Evolutionary conservation across 1,140 invertebrate genomes (phyloP).

Genomic region (Doryteuthis pealeii): DNA sequence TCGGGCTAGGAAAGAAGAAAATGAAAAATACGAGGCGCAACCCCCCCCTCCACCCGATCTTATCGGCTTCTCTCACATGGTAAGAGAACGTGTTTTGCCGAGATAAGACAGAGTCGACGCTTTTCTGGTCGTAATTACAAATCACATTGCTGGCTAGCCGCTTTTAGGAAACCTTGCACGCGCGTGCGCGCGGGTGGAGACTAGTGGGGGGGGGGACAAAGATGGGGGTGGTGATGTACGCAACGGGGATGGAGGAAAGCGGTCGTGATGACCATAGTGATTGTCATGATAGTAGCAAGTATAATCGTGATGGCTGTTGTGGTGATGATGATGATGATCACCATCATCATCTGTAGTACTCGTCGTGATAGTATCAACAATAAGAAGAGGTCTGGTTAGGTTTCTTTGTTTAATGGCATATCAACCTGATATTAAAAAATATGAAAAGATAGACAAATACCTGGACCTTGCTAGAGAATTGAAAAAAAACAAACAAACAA

Average conservation of each 20-base stretch:
- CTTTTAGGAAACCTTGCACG: background rate
- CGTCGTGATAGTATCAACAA: background rate
- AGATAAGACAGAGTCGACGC: conserved; percentile 4
- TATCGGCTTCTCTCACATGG: conserved; percentile 16
- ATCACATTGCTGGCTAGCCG: conserved; percentile 8
- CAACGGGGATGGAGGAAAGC: too few species aligned
- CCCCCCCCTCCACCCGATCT: too few species aligned
- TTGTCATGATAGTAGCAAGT: too few species aligned
- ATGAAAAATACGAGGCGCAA: conserved; percentile 17
- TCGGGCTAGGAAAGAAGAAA: conserved; percentile 13
- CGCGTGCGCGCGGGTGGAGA: too few species aligned
- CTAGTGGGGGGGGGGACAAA: background rate
- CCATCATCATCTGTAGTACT: background rate
- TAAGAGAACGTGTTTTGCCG: conserved; percentile 13
- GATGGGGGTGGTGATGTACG: background rate
- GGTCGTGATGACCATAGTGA: too few species aligned
- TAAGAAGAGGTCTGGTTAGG: background rate
- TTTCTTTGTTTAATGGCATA: too few species aligned
- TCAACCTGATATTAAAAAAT: too few species aligned
- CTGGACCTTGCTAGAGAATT: too few species aligned
- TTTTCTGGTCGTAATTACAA: conserved; percentile 15
- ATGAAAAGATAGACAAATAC: too few species aligned
- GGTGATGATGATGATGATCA: background rate
- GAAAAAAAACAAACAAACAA: too few species aligned
- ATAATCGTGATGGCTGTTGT: too few species aligned